Evolutionary conservation across 2,888 invertebrate genomes (phyloP), one percentile per base, ranked within the genome.

Genomic region (Acanthoscelides obtectus): DNA sequence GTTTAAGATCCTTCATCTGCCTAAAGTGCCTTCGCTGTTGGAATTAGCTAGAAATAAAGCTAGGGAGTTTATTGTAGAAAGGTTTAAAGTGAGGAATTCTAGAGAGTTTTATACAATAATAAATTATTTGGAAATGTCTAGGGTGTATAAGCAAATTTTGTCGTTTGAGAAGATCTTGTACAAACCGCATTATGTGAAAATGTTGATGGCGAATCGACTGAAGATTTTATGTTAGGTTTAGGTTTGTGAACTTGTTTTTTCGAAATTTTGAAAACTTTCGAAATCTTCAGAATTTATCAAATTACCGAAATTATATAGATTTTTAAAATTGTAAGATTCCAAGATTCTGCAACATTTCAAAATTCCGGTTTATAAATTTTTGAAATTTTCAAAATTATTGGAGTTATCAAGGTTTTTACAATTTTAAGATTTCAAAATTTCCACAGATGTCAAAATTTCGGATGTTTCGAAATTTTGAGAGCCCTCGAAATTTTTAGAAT

Each of bases 31-130:
- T 3, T 78, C 78, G 6, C 75, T 82, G 70, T 69, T 81, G 22
- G 81, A 82, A 74, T 70, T 82, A 66, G 69, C 80, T n/a, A 78
- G 82, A 71, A 79, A 82, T 73, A 73, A 73, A 68, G 45, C 77
- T 27, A 75, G 81, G 69, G 78, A 78, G 64, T 72, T 75, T 70
- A 69, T 82, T 6, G 77, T 76, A n/a, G 63, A 72, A 20, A 77
- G 65, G 64, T 79, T 71, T 72, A 70, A 72, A 5, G 74, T 77
- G 22, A 69, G 66, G 64, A 74, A 70, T 69, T 76, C 80, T 3
- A 75, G 76, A 25, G 70, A 78, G n/a, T 80, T 78, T 75, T 76
- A 78, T 73, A 73, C 77, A 6, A 69, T 75, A 68, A 72, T 81
- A 21, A 75, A 79, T 66, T 73, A 75, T 22, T 70, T 81, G 69